These are phyloP conservation scores for Caiman crocodilus DNA, from an alignment of 2,797 vertebrate species.

Conservation along the genomic window DNA sequence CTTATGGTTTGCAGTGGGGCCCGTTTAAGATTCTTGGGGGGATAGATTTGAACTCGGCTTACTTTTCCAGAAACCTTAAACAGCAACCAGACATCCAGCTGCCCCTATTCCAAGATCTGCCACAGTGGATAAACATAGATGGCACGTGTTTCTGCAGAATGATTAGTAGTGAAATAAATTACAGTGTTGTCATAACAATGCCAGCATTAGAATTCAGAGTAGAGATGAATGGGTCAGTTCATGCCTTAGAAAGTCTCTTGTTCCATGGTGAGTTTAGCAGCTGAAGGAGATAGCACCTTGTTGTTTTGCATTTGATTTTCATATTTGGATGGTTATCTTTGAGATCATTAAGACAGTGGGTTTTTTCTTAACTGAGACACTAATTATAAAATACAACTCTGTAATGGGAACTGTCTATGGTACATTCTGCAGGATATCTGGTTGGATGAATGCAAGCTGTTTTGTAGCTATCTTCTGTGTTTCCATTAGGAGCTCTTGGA, in stretches of 20 bases:
- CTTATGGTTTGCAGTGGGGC: not conserved
- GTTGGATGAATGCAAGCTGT: not conserved
- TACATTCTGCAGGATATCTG: not conserved
- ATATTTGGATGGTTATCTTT: not conserved
- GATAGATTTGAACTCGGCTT: not conserved
- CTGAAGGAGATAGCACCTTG: not conserved
- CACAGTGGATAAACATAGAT: not conserved
- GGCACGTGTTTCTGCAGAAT: conserved; percentile 17
- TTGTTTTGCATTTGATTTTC: not conserved
- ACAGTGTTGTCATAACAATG: not conserved
- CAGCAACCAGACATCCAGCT: not conserved
- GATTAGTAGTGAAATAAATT: conserved; percentile 2
- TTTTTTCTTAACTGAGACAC: not conserved
- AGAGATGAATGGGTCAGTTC: not conserved
- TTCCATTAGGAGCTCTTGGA: not conserved
- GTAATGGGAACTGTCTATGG: not conserved
- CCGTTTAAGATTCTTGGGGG: not conserved
- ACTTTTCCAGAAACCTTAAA: conserved; percentile 21
- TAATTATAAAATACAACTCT: not conserved
- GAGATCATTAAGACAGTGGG: not conserved
- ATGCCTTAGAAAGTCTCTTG: not conserved
- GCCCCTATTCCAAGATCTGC: not conserved
- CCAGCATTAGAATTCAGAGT: not conserved
- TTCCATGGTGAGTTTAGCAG: not conserved
- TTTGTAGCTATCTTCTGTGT: not conserved